Percentiles rank a stretch among this genome's conserved stretches.
phyloP scores from a whole-genome alignment of 2,113 vertebrate genomes.

The Salvelinus namaycush region DNA sequence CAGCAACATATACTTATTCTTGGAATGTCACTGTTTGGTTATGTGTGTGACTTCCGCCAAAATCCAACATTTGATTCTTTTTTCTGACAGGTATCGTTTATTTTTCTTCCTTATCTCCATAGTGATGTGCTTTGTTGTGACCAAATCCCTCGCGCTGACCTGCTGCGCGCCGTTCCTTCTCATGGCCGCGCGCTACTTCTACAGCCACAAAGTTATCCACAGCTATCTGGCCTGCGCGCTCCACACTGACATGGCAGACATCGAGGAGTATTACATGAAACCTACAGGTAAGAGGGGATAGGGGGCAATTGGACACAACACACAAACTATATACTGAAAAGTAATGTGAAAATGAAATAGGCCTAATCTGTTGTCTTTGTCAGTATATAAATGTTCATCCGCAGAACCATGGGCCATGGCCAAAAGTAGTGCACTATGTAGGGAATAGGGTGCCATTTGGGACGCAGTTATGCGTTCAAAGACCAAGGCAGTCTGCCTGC shows the following conservation, averaged over 20 bases:
- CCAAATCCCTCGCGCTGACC: conserved; percentile 92
- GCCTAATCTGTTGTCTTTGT: too few species aligned
- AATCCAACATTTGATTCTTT: conserved; percentile 93
- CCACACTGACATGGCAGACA: conserved; percentile 98
- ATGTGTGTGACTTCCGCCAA: conserved; percentile 69
- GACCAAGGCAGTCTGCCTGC: conserved; percentile 16
- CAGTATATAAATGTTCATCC: too few species aligned
- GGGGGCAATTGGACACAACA: too few species aligned
- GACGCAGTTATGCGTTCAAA: neutral
- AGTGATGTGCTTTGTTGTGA: conserved; percentile 96
- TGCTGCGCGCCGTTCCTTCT: conserved; percentile 89
- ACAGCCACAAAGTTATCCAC: conserved; percentile 97
- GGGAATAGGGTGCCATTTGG: too few species aligned
- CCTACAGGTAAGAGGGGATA: conserved; percentile 84
- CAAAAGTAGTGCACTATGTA: too few species aligned
- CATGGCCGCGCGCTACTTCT: conserved; percentile 95
- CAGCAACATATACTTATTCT: too few species aligned
- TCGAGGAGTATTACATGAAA: conserved; percentile 98
- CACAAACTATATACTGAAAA: too few species aligned
- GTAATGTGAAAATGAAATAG: too few species aligned
- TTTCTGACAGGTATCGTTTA: conserved; percentile 97
- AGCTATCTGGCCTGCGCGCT: conserved; percentile 93
- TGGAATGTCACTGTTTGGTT: too few species aligned
- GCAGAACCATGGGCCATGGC: too few species aligned
- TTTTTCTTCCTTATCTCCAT: conserved; percentile 95